Conservation (phyloP, 2,797 vertebrate species). For the Dromococcyx pavoninus region DNA sequence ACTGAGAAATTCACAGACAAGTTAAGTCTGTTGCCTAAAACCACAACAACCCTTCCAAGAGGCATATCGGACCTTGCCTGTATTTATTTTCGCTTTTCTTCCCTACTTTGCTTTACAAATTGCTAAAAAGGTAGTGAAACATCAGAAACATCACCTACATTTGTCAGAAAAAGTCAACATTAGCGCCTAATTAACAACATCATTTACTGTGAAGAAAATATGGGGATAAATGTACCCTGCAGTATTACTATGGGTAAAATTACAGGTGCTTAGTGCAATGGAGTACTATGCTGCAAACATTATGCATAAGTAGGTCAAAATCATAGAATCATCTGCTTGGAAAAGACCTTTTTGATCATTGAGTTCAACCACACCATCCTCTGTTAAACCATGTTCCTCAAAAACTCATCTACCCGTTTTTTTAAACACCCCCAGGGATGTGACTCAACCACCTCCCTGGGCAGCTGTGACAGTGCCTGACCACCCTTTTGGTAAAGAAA, state of each 20-base stretch:
- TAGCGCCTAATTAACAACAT: not conserved
- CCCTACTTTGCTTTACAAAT: not conserved
- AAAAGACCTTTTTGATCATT: too few species aligned
- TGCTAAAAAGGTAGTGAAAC: not conserved
- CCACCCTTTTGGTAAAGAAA: too few species aligned
- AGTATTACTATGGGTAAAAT: not conserved
- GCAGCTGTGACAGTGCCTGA: too few species aligned
- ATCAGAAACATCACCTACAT: not conserved
- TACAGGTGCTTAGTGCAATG: not conserved
- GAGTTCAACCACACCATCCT: too few species aligned
- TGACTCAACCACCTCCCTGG: too few species aligned
- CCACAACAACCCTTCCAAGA: not conserved
- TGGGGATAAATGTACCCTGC: not conserved
- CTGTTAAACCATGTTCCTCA: too few species aligned
- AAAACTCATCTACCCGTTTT: too few species aligned
- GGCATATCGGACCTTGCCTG: not conserved
- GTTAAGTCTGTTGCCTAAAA: not conserved
- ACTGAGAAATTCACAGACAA: not conserved
- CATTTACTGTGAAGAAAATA: not conserved
- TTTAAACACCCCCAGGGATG: too few species aligned
- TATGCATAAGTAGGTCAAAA: not conserved
- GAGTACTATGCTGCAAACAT: not conserved
- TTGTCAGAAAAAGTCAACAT: not conserved
- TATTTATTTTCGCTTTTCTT: not conserved
- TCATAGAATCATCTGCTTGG: too few species aligned